Base-by-base conservation (phyloP, 2,888 invertebrate genomes). In the Dynastes grantii region DNA sequence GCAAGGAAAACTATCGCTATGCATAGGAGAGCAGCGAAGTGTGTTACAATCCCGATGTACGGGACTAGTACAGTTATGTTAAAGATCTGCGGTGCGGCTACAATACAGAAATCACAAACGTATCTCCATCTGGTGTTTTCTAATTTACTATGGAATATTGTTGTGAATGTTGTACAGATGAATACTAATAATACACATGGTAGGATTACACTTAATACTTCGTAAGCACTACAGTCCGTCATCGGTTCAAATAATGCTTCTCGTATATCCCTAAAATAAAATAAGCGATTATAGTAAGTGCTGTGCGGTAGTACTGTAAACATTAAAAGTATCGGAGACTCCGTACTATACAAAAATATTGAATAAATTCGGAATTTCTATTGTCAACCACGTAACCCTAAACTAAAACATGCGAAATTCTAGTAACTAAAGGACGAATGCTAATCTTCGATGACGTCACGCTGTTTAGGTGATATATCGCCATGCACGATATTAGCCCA, bases 61-160 rank as follows among this genome's bases (percentile, higher is more conserved):
- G 89, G 84, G 27, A 90, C 86, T 29, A 90, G 85, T 67, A 92
- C 80, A n/a, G 93, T 94, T 70, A 92, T 90, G 29, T 89, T 90
- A 63, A 92, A 81, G 78, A 93, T 89, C 65, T 91, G 85, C 8
- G 93, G 91, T 13, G 92, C 63, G 1, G 92, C 88, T 79, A 93
- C 90, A 4, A 91, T 81, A 0, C 90, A 22, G 83, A 92, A 93
- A 88, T 94, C 94, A 16, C 90, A 84, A 0, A 83, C 55, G 84
- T 90, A 92, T 80, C 85, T 82, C 77, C 79, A 70, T 73, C 83
- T 51, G 73, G 73, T 67, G 45, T 79, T 71, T 58, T 81, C 81
- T 53, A 78, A 29, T 75, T 78, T 71, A 64, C 76, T 81, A 5
- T 81, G 63, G 70, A 85, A 45, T 70, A 85, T 83, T 77, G 84